Conservation (phyloP, 2,888 invertebrate species). For the Acanthoscelides obtectus region DNA sequence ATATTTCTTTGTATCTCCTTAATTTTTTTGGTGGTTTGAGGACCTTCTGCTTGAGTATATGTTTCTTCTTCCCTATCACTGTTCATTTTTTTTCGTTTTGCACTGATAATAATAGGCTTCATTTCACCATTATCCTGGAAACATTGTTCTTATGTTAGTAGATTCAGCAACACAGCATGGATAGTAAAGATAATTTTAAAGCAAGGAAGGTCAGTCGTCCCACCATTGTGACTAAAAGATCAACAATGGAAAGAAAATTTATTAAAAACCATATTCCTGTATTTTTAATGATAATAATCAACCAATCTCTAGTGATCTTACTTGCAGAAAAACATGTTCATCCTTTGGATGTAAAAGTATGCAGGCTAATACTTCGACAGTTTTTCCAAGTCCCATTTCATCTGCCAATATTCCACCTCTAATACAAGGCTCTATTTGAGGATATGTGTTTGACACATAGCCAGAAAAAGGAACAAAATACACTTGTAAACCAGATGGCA, state of each 20-base stretch:
- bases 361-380: constrained; percentile 67
- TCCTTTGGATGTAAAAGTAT: constrained; percentile 53
- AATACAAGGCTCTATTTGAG: constrained; percentile 30
- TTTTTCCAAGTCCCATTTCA: constrained; percentile 81
- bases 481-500: constrained; percentile 34
- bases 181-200: too few species aligned
- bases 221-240: too few species aligned
- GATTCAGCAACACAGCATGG: too few species aligned
- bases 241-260: too few species aligned
- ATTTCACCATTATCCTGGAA: background rate
- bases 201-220: too few species aligned
- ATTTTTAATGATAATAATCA: too few species aligned
- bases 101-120: constrained; percentile 4
- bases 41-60: background rate
- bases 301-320: too few species aligned
- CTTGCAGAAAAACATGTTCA: background rate
- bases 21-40: constrained; percentile 26
- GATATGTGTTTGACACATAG: constrained; percentile 42
- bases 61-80: constrained; percentile 10
- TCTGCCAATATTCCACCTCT: constrained; percentile 73
- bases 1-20: constrained; percentile 11
- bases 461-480: constrained; percentile 49
- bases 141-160: background rate
- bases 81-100: constrained; percentile 14
- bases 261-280: too few species aligned